Evolutionary conservation across 2,888 invertebrate species (phyloP), one percentile per base, ranked within the genome.

Genomic region (Leptinotarsa haldemani): DNA sequence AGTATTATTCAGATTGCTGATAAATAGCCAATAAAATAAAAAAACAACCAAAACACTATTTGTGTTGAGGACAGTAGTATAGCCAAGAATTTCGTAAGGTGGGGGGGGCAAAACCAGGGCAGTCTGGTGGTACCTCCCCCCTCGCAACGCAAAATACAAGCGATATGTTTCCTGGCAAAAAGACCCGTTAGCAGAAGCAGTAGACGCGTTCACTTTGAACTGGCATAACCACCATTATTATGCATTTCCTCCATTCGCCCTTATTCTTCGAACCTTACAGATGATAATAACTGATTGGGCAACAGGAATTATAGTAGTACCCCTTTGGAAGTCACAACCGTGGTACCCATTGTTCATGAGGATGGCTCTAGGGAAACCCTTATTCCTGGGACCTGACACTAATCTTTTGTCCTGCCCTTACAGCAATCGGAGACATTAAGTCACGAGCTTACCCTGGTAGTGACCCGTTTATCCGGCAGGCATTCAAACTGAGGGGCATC

Each of bases 211-310:
- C 61, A 71, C 66, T 16, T 58, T 58, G 56, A 50, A 71, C 13
- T 67, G 61, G 67, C 52, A 22, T 61, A 47, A 56, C 7, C 25
- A 48, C 15, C 48, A 58, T 71, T 71, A 67, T 53, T 71, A 56
- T 67, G 53, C 67, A 48, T 67, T 71, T 67, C 53, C 71, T 53
- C 65, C 70, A 2, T 65, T 65, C 65, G 64, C 65, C 25, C 50
- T 70, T 40, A 46, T 70, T 53, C 47, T 58, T 4, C 48, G 53
- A 25, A 53, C 53, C 22, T 56, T 65, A 53, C 65, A 70, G 56
- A 70, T 58, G 53, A 65, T 70, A 65, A 65, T 70, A 53, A 70
- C 30, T 22, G 65, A 70, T 70, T 40, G 65, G 20, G 65, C 70
- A 20, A 56, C n/a, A 46, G 65, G 58, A 53, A 65, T 64, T 9